phyloP scores from a whole-genome alignment of 2,888 invertebrate species.

The Cerastis leucographa region DNA sequence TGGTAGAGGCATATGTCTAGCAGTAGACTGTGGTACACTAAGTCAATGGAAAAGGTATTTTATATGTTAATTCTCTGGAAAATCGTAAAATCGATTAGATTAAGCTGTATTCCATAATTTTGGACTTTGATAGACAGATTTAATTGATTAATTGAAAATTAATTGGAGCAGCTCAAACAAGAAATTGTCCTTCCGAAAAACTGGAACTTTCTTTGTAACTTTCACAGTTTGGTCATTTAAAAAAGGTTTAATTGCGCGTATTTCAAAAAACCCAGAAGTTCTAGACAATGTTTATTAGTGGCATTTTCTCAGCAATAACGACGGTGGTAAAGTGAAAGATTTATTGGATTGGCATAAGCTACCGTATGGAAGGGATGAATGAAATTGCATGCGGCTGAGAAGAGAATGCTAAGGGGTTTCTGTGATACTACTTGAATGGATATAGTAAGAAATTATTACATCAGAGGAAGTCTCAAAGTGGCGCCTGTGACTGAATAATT shows the following conservation, averaged over 20 bases:
- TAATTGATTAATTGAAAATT: constrained; percentile 34
- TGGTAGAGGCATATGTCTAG: background rate
- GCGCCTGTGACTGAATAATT: background rate
- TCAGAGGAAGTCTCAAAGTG: background rate
- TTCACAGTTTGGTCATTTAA: background rate
- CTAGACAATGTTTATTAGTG: background rate
- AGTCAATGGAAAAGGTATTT: background rate
- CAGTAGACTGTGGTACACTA: background rate
- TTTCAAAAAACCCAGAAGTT: background rate
- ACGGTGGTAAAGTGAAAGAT: background rate
- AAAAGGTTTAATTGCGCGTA: background rate
- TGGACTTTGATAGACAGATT: background rate
- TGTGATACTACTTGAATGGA: background rate
- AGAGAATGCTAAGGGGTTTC: background rate
- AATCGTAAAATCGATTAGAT: background rate
- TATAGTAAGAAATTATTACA: background rate
- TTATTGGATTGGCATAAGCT: background rate
- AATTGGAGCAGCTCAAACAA: background rate
- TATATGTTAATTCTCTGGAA: background rate
- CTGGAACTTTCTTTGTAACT: background rate
- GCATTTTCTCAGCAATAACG: background rate
- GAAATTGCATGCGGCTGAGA: background rate
- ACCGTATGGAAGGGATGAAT: background rate
- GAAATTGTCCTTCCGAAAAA: background rate
- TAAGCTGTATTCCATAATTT: background rate